Percentiles rank a stretch among this genome's conserved stretches.
Conservation (phyloP, 2,113 vertebrate species). For the Oreochromis tanganicae region DNA sequence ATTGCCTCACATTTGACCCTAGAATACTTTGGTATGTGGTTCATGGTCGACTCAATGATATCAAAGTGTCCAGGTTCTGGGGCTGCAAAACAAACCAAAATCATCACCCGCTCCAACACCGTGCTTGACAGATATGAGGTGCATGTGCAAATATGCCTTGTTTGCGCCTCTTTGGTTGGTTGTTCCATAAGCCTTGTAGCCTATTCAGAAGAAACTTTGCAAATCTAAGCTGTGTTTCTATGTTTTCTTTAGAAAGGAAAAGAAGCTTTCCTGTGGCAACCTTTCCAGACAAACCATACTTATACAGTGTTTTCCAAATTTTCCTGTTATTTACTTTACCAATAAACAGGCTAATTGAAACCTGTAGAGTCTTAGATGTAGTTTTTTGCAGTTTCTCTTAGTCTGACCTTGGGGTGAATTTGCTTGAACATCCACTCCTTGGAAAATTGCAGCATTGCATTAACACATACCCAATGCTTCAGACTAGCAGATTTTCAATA, state of each 20-base stretch:
- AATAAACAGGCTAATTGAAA: not conserved
- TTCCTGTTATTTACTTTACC: not conserved
- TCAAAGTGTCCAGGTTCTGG: not conserved
- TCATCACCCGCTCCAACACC: not conserved
- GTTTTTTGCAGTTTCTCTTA: not conserved
- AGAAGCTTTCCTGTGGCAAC: not conserved
- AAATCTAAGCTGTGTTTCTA: not conserved
- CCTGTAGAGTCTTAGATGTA: not conserved
- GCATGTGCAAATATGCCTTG: not conserved
- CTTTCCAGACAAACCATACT: not conserved
- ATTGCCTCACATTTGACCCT: not conserved
- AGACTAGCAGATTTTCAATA: not conserved
- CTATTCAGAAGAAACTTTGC: not conserved
- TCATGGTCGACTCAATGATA: not conserved
- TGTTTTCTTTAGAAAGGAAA: not conserved
- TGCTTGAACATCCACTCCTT: not conserved
- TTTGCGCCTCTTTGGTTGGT: not conserved
- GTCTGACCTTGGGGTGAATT: not conserved
- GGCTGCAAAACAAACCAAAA: not conserved
- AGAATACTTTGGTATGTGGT: not conserved
- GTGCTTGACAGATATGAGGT: not conserved
- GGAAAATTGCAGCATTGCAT: not conserved
- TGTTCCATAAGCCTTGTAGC: not conserved
- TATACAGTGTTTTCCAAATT: not conserved
- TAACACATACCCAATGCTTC: not conserved